Base-by-base conservation (phyloP, 2,797 vertebrate genomes). In the Triplophysa yarkandensis region DNA sequence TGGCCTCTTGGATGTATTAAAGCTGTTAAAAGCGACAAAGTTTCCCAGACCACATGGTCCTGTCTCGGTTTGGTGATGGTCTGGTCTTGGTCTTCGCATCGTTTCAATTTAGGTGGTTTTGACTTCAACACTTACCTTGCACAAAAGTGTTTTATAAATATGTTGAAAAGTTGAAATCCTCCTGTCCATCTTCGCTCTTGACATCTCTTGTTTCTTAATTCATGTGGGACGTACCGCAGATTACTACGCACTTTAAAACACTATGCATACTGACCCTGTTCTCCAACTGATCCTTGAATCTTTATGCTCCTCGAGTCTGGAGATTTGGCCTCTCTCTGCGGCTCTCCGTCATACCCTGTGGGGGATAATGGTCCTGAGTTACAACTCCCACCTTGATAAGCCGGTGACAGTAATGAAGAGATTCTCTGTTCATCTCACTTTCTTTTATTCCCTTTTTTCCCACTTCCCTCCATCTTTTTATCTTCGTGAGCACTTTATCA, bases 401-500 rank as follows among this genome's bases (percentile, higher is more conserved):
- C 52, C 55, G 30, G 63, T 81, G 77, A 72, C 76, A 73, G 68
- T 81, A 78, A 81, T 76, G 77, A 78, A 71, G 71, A 74, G 67
- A 60, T 69, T 71, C 60, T 77, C 16, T 63, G 44, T 71, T 54
- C 57, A n/a, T 67, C 62, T 72, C 66, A 48, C 68, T 46, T 68
- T 74, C 46, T 67, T 44, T 66, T 30, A 63, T 39, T 62, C 70
- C 68, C 52, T 71, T 88, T 87, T 82, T 67, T 82, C 74, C 7
- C 60, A 54, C 66, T 77, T 75, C 68, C 60, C 68, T 74, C 68
- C 67, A 65, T 78, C 60, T 68, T 58, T 63, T 52, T 64, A 71
- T 48, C 27, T 69, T 41, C 57, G 64, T 80, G 74, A 83, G 65
- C 73, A 78, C 76, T 84, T 81, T 71, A 83, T 85, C 81, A 82